These are phyloP conservation scores for Salticus scenicus DNA, from an alignment of 2,888 invertebrate species.

Conservation along the genomic window DNA sequence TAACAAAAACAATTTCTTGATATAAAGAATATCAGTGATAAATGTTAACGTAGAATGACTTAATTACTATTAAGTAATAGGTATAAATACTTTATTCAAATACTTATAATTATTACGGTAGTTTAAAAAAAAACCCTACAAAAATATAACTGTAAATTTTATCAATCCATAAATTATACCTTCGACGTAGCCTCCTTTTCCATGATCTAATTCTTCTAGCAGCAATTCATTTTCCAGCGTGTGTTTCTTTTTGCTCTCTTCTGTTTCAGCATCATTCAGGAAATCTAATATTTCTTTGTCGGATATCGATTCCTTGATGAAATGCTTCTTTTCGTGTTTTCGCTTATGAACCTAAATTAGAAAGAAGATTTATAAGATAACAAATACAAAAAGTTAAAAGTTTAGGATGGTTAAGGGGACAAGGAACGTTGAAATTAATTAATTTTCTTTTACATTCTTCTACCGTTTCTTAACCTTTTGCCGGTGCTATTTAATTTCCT, in stretches of 20 bases:
- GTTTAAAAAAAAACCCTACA: no score
- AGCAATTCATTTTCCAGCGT: conserved; percentile 32
- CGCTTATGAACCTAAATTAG: conserved; percentile 35
- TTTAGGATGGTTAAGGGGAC: no score
- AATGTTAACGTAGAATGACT: no score
- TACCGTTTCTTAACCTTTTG: neutral
- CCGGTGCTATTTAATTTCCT: no score
- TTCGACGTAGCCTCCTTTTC: conserved; percentile 53
- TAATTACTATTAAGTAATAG: no score
- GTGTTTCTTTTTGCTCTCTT: conserved; percentile 26
- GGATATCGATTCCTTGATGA: conserved; percentile 24
- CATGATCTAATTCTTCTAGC: conserved; percentile 29
- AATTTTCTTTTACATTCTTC: neutral
- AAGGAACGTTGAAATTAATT: neutral
- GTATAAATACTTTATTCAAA: no score
- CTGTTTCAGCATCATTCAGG: conserved; percentile 39
- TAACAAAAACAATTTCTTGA: no score
- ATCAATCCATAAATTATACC: conserved; percentile 14
- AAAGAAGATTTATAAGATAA: neutral
- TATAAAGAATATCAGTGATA: no score
- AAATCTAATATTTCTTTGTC: conserved; percentile 57
- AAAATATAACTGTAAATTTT: no score
- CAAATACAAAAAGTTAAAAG: neutral
- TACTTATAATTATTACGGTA: no score
- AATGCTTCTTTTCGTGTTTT: conserved; percentile 50